Evolutionary conservation across 2,113 vertebrate species (phyloP), one percentile per base, ranked within the genome.

Genomic region (Alexandromys fortis): DNA sequence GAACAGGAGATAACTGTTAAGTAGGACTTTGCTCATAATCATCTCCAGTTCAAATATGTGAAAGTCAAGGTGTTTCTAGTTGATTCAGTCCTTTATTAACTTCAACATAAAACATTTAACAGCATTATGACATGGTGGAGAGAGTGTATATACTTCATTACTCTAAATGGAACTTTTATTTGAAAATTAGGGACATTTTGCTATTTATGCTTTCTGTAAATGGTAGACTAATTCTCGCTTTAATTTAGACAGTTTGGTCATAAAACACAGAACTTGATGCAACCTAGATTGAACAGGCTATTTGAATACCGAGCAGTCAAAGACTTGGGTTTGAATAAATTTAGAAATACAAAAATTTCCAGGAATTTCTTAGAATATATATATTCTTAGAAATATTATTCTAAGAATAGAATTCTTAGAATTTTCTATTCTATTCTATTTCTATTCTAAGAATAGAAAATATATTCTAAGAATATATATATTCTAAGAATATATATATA

Each of bases 151-250:
- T 81, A 87, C 52, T 86, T 95, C 38, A 35, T 75, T 86, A 33
- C 28, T 75, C 22, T 81, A 49, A 55, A 86, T 52, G 9, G 24
- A 89, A 92, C 73, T 8, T 26, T 91, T 86, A 68, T 45, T 81
- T 82, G 49, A 90, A 35, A 93, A 85, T 91, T 17, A 4, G 72
- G 78, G 33, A 85, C 68, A 67, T 92, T 79, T 91, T 89, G 77
- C 16, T 24, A 49, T 42, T 28, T 17, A 76, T 82, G 26, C 24
- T 68, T 94, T 91, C 68, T 49, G 9, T 42, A 86, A 91, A 93
- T 91, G 33, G 22, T 16, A 55, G 7, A 67, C 33, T n/a, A 47
- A 86, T 68, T 68, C 6, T 86, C 17, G 19, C 30, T 86, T 86
- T 49, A 86, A 68, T 49, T 38, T 55, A 26, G 26, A 81, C 26